Base-by-base conservation (phyloP, 2,113 vertebrate genomes). In the Passer montanus region DNA sequence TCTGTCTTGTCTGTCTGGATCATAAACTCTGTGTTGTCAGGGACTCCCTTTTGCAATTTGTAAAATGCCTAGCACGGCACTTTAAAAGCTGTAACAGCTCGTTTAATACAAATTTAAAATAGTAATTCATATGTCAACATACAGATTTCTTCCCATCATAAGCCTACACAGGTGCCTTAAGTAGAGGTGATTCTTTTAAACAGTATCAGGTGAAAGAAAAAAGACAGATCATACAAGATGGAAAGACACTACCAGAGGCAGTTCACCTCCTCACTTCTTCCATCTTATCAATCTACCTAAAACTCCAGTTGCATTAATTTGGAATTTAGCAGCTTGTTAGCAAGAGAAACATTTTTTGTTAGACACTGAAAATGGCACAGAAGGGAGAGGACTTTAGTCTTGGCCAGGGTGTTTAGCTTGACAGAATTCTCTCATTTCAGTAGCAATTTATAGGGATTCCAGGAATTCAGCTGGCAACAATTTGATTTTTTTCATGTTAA, bases 51-150 rank as follows among this genome's bases (percentile, higher is more conserved):
- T 88, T 52, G 27, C 59, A 88, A 67, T 90, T 88, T 83, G 52
- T 72, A 75, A 93, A 88, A 86, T 87, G 52, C 27, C 43, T 59
- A 60, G 39, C 15, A 37, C 74, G 69, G 35, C 83, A 56, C 56
- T 90, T 88, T 84, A 86, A 55, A 90, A 84, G 87, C 43, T 88
- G 60, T 23, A 94, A 84, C 63, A 90, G 68, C 26, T 76, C 43
- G 5, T 81, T 66, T 64, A 86, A 72, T 75, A 53, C 9, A 78
- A 81, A 92, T 78, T 78, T 68, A 81, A 95, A 75, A 89, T 39
- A 89, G 53, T 50, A 84, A 86, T 86, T 93, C 56, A 28, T 68
- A 80, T 64, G 52, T 44, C 80, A 86, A 52, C 41, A 64, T 46
- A 26, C 2, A 14, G 49, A 39, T 53, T 90, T 90, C 93, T 88